These are phyloP conservation scores for Zaprionus camerounensis DNA, from an alignment of 1,140 invertebrate genomes.

Conservation along the genomic window DNA sequence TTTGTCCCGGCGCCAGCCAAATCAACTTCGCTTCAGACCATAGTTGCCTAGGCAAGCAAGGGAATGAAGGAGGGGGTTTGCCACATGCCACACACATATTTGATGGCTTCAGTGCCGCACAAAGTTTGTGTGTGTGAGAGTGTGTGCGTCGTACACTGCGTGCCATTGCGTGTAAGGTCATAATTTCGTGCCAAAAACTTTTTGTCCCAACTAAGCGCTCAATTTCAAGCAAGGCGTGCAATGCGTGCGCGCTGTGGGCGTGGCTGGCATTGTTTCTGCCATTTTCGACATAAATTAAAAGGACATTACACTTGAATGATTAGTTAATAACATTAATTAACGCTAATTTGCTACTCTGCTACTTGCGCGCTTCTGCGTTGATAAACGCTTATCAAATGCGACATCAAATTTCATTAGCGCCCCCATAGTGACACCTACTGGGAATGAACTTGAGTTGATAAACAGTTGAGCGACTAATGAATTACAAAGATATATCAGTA, in stretches of 20 bases:
- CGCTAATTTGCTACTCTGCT: slow-evolving; percentile 32
- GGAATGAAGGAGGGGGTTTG: neutral
- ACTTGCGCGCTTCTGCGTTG: slow-evolving; percentile 11
- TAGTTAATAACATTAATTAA: slow-evolving; percentile 76
- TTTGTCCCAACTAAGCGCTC: slow-evolving; percentile 62
- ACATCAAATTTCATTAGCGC: slow-evolving; percentile 36
- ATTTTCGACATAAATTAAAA: slow-evolving; percentile 61
- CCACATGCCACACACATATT: slow-evolving; percentile 18
- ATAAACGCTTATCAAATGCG: slow-evolving; percentile 40
- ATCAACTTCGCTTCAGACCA: slow-evolving; percentile 44
- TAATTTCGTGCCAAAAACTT: slow-evolving; percentile 57
- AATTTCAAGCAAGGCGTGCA: slow-evolving; percentile 56
- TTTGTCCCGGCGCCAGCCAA: slow-evolving; percentile 63
- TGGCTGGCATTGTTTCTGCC: slow-evolving; percentile 29
- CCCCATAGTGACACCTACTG: slow-evolving; percentile 3
- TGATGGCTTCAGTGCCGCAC: slow-evolving; percentile 43
- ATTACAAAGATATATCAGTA: neutral
- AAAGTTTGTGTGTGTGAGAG: slow-evolving; percentile 52
- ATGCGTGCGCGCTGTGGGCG: slow-evolving; percentile 20
- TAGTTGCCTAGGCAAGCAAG: neutral
- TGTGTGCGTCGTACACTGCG: neutral
- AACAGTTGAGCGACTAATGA: neutral
- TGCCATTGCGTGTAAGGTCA: slow-evolving; percentile 64
- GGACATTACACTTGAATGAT: slow-evolving; percentile 58
- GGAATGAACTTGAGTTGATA: neutral